Percentiles rank a stretch among this genome's conserved stretches.
phyloP scores from a whole-genome alignment of 1,140 invertebrate genomes.

The Drosophila suzukii region DNA sequence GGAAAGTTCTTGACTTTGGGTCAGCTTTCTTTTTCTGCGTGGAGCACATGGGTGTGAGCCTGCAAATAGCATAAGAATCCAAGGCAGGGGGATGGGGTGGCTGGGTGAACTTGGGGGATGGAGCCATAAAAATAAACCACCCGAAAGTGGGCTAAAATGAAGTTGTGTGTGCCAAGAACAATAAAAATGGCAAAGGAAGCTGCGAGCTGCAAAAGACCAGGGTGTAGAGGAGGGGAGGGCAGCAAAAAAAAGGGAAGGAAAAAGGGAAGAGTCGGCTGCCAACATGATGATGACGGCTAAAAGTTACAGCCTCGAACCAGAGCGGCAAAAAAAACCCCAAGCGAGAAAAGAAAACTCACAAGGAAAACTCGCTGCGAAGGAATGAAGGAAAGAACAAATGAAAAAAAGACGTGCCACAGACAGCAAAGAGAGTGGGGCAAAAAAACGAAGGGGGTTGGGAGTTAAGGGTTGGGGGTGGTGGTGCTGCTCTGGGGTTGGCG shows the following conservation, averaged over 20 bases:
- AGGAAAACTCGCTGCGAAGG: constrained; percentile 27
- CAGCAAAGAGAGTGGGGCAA: not conserved
- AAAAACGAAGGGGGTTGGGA: no score
- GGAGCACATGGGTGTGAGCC: constrained; percentile 57
- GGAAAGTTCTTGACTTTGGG: constrained; percentile 8
- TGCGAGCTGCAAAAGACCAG: constrained; percentile 17
- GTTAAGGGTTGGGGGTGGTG: not conserved
- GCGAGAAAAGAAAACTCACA: constrained; percentile 27
- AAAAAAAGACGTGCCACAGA: constrained; percentile 70
- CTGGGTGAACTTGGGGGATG: constrained; percentile 36
- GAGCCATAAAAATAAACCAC: constrained; percentile 80
- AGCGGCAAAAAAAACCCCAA: constrained; percentile 5
- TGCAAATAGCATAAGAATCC: constrained; percentile 74
- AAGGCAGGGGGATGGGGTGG: constrained; percentile 17
- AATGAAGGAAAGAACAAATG: constrained; percentile 55
- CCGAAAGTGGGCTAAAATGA: constrained; percentile 80
- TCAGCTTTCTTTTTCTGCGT: constrained; percentile 8
- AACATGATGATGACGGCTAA: constrained; percentile 61
- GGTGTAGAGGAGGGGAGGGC: not conserved
- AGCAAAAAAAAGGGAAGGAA: not conserved
- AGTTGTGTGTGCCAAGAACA: constrained; percentile 79
- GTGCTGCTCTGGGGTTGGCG: constrained; percentile 28
- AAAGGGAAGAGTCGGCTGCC: not conserved
- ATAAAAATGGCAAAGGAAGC: constrained; percentile 71
- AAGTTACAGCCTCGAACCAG: constrained; percentile 61